Base-by-base conservation (phyloP, 2,797 vertebrate species). In the Eulemur coronatus region DNA sequence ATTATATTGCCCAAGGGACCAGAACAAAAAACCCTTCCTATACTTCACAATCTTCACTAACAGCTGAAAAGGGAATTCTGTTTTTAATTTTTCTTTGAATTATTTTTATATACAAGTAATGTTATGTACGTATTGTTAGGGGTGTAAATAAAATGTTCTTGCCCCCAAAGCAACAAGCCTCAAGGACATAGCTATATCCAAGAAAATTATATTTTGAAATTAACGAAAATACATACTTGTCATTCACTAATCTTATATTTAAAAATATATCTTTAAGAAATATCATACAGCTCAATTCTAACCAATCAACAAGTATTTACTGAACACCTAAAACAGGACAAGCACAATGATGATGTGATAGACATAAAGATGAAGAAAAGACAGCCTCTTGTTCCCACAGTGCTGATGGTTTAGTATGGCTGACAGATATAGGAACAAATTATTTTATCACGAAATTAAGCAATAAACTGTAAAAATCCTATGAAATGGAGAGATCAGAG, bases 81-180 rank as follows among this genome's bases (percentile, higher is more conserved):
- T 79, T 95, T 69, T 72, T 46, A 75, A 63, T 61, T 91, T 97
- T 93, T 95, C 65, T 94, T 81, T 82, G 30, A 79, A 73, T 96
- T 57, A 75, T 18, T 85, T 79, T 95, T 92, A 96, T 84, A 81
- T 7, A 20, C 11, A 81, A 96, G 57, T 79, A 91, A 82, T 10
- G 57, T 79, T 93, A 79, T 6, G 0, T 89, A 48, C 46, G 28
- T 35, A 95, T 20, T 75, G 5, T 89, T 50, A 87, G 28, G 55
- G 13, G 18, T 91, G 20, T 84, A 90, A 96, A 87, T 52, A 81
- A 94, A 97, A 89, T 59, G 65, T 57, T 90, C 69, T 94, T 92
- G 93, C 20, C 11, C 50, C 30, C 67, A 79, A 92, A 61, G 41
- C 13, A 87, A 76, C 35, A 92, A 75, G 30, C 28, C 14, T 61